A percentile compares a stretch with the other conserved stretches of the same genome.
phyloP scores from a whole-genome alignment of 1,140 invertebrate genomes.

The Aphis gossypii region DNA sequence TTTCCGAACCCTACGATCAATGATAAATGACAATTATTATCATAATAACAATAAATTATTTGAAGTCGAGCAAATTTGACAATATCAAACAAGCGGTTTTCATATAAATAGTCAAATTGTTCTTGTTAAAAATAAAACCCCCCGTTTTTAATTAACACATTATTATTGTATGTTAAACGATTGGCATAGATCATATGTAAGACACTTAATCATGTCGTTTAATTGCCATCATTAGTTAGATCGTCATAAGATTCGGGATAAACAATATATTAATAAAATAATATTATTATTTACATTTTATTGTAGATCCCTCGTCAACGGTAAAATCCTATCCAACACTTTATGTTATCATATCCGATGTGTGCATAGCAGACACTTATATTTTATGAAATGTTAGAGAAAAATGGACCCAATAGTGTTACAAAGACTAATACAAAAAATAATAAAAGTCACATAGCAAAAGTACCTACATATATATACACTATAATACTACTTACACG shows the following conservation, averaged over 20 bases:
- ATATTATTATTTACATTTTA: too few relatives aligned
- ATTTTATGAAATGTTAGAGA: background rate
- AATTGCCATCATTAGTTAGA: too few relatives aligned
- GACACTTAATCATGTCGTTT: too few relatives aligned
- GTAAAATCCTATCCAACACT: background rate
- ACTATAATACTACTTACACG: background rate
- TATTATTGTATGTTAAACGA: too few relatives aligned
- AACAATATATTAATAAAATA: too few relatives aligned
- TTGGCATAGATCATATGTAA: too few relatives aligned
- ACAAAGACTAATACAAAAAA: background rate
- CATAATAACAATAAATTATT: background rate
- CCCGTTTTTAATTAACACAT: too few relatives aligned
- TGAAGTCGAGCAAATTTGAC: background rate
- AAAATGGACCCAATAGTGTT: background rate
- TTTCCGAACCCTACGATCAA: background rate
- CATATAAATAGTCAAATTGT: too few relatives aligned
- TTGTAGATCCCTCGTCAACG: background rate
- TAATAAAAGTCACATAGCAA: background rate
- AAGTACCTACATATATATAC: background rate
- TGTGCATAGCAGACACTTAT: background rate
- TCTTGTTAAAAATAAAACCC: too few relatives aligned
- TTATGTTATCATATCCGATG: background rate
- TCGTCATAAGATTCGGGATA: too few relatives aligned
- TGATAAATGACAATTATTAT: background rate
- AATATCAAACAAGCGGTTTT: too few relatives aligned